Percentiles rank a stretch among this genome's conserved stretches.
These are phyloP conservation scores for Muraenolepis orangiensis DNA, from an alignment of 2,797 vertebrate species.

Conservation along the genomic window DNA sequence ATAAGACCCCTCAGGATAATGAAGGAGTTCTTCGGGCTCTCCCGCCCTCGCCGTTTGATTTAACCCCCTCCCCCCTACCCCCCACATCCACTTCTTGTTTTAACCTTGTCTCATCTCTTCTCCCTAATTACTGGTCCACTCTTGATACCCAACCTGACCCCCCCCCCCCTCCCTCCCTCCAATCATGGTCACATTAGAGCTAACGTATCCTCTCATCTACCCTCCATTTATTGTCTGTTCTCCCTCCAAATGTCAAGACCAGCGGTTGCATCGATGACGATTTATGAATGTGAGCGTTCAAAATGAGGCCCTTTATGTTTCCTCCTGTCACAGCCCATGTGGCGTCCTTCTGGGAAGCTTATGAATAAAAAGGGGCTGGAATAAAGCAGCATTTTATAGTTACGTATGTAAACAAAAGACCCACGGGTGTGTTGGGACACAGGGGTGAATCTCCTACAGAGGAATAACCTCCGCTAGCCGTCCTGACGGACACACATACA, in stretches of 20 bases:
- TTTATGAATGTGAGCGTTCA: not conserved
- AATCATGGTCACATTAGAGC: not conserved
- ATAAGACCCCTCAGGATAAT: slow-evolving; percentile 36
- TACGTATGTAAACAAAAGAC: not conserved
- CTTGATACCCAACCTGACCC: slow-evolving; percentile 18
- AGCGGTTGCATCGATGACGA: not conserved
- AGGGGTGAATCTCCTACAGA: not conserved
- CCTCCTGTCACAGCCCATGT: not conserved
- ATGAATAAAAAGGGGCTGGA: not conserved
- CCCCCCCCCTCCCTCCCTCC: not conserved
- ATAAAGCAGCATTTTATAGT: not conserved
- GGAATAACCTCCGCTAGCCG: not conserved
- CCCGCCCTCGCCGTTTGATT: slow-evolving; percentile 25
- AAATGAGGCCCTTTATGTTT: not conserved
- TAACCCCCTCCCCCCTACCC: slow-evolving; percentile 3
- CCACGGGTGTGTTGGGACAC: not conserved
- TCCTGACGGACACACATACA: not conserved
- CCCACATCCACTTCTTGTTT: slow-evolving; percentile 16
- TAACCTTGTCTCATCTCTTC: not conserved
- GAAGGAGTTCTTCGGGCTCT: slow-evolving; percentile 35
- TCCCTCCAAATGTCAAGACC: not conserved
- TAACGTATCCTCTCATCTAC: not conserved
- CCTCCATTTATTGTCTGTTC: not conserved
- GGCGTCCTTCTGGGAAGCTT: not conserved
- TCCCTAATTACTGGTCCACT: slow-evolving; percentile 40